Base-by-base conservation (phyloP, 2,797 vertebrate species). In the Chlorospingus semifuscus region DNA sequence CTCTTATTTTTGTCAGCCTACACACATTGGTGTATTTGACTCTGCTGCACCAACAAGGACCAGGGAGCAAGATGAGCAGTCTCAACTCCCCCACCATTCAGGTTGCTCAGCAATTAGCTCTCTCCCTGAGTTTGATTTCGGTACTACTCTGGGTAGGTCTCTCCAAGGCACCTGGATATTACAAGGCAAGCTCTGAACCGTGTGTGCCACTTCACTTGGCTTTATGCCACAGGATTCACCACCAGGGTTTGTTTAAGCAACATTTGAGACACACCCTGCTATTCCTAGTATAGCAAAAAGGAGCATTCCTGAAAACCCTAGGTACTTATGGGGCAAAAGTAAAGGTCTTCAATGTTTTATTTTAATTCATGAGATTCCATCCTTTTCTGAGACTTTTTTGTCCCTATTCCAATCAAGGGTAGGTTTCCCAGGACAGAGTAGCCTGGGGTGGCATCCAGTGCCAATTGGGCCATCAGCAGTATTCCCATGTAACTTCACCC, bases 381-480 rank as follows among this genome's bases (percentile, higher is more conserved):
- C 32, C 10, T 80, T 65, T 91, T 83, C 50, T 57, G 61, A 83
- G 37, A 55, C 15, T 27, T 19, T 55, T 77, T 75, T 72, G n/a
- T 59, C 26, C 53, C 26, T 30, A 12, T 78, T 91, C 57, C 39
- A 88, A 6, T 24, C 11, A 76, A 69, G 65, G 16, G 36, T n/a
- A 87, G 64, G 32, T 75, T 86, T 72, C 57, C 39, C 46, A 61
- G 61, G 69, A 37, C 42, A 42, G 37, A 63, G 13, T 12, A 76
- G 68, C 52, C 60, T 60, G 49, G 9, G 27, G 19, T 46, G 52
- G 34, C 23, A 69, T 77, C 21, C 18, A 20, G 5, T 27, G 61
- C 34, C 53, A 68, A 2, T 2, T 63, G 49, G 65, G 88, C 65
- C 50, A 55, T 36, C 32, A 57, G 47, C 0, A 0, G 2, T 64